phyloP scores from a whole-genome alignment of 2,797 vertebrate genomes.

The Anas flavirostris region DNA sequence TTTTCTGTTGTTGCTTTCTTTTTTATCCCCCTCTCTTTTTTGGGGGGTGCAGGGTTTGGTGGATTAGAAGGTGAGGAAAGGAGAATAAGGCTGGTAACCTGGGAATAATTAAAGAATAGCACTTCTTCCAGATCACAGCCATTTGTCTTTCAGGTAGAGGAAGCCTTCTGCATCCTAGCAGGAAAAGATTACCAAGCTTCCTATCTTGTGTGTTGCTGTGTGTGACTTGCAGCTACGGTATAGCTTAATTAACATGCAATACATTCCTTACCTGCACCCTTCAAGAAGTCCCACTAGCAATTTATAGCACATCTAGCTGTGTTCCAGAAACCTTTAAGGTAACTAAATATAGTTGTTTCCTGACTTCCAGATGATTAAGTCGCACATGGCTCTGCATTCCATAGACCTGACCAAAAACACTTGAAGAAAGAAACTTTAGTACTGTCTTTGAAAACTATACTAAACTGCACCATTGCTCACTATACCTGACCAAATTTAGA shows the following conservation, averaged over 20 bases:
- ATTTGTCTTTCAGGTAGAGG: neutral
- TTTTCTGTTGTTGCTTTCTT: neutral
- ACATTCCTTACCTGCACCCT: neutral
- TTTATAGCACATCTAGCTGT: neutral
- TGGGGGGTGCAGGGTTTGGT: neutral
- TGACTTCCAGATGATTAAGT: neutral
- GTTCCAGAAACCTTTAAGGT: neutral
- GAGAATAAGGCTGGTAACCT: neutral
- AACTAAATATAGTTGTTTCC: neutral
- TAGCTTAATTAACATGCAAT: neutral
- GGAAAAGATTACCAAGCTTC: constrained; percentile 17
- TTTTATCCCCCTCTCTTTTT: neutral
- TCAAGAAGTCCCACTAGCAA: neutral
- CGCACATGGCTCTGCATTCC: neutral
- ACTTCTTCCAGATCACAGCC: neutral
- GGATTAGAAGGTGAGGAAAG: neutral
- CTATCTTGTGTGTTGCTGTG: neutral
- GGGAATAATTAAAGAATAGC: neutral
- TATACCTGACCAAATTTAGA: neutral
- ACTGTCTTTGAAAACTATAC: neutral
- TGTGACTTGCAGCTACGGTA: neutral
- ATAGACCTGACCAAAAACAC: neutral
- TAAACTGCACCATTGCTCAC: neutral
- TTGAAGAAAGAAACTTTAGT: neutral
- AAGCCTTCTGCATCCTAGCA: neutral